These are phyloP conservation scores for Trachops cirrhosus DNA, from an alignment of 2,797 vertebrate species.

Conservation along the genomic window DNA sequence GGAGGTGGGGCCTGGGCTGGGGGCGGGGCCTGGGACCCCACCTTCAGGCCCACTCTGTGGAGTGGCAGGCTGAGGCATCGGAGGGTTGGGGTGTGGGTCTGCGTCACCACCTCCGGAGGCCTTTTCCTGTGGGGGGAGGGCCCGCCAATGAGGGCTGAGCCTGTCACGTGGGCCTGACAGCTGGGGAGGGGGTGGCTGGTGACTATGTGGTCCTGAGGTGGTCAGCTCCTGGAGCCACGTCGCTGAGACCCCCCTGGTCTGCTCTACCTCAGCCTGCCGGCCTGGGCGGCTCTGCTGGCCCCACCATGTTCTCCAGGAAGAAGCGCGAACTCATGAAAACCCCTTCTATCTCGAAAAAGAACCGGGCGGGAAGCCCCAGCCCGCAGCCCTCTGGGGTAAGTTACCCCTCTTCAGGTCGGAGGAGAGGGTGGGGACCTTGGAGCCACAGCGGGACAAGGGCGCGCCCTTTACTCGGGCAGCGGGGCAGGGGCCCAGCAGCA, in stretches of 20 bases:
- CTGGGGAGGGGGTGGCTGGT: slow-evolving; percentile 50
- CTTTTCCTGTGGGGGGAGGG: slow-evolving; percentile 58
- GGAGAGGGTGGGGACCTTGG: not conserved
- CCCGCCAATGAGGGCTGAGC: not conserved
- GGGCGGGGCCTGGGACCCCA: not conserved
- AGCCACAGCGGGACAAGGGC: not conserved
- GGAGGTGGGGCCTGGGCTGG: not conserved
- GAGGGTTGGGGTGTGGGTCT: not conserved
- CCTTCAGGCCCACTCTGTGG: slow-evolving; percentile 40
- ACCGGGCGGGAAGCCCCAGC: slow-evolving; percentile 92
- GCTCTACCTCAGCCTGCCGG: not conserved
- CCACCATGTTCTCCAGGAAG: slow-evolving; percentile 93
- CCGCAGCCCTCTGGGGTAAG: slow-evolving; percentile 88
- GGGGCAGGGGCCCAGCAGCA: not conserved
- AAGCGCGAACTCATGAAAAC: slow-evolving; percentile 96
- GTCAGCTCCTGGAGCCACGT: not conserved
- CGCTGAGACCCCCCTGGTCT: not conserved
- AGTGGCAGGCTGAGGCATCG: slow-evolving; percentile 13
- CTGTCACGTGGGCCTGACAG: slow-evolving; percentile 69
- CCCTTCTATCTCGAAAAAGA: slow-evolving; percentile 97
- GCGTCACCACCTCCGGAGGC: not conserved
- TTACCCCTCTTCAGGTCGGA: slow-evolving; percentile 46
- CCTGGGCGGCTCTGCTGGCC: rapidly evolving
- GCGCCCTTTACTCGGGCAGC: not conserved
- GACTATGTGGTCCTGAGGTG: slow-evolving; percentile 39